These are phyloP conservation scores for Nothocercus julius DNA, from an alignment of 2,113 vertebrate genomes.

Conservation along the genomic window DNA sequence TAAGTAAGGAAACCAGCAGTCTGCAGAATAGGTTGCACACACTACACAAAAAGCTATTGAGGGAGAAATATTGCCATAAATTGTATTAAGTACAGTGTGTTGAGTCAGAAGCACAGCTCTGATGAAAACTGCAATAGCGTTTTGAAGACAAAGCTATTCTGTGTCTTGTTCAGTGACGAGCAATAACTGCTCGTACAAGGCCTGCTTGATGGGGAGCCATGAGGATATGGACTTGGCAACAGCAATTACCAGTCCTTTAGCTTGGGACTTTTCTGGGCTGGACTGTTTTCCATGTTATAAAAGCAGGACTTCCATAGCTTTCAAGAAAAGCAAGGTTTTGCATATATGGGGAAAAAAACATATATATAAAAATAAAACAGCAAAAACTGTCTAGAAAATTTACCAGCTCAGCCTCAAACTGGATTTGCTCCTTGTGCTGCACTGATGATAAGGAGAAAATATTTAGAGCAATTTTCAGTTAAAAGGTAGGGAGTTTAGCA, in stretches of 20 bases:
- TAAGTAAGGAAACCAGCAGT: constrained; percentile 56
- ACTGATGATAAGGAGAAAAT: constrained; percentile 55
- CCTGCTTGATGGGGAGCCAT: not conserved
- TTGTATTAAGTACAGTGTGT: constrained; percentile 24
- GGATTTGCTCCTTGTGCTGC: constrained; percentile 25
- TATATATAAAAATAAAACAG: not conserved
- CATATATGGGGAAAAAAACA: not conserved
- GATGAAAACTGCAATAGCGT: constrained; percentile 11
- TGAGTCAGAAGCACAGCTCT: not conserved
- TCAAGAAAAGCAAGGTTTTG: not conserved
- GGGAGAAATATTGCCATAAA: constrained; percentile 62
- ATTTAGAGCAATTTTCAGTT: constrained; percentile 49
- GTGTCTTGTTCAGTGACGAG: not conserved
- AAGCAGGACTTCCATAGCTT: not conserved
- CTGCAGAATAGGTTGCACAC: constrained; percentile 57
- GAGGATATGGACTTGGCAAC: not conserved
- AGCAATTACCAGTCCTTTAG: not conserved
- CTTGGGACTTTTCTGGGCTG: not conserved
- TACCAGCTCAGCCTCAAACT: not conserved
- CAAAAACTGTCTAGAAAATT: constrained; percentile 17
- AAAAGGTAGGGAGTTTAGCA: constrained; percentile 61
- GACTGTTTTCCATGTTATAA: not conserved
- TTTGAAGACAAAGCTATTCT: not conserved
- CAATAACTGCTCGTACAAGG: not conserved
- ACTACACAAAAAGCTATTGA: constrained; percentile 47